Evolutionary conservation across 2,113 vertebrate species (phyloP).

Genomic region (Thunnus maccoyii): DNA sequence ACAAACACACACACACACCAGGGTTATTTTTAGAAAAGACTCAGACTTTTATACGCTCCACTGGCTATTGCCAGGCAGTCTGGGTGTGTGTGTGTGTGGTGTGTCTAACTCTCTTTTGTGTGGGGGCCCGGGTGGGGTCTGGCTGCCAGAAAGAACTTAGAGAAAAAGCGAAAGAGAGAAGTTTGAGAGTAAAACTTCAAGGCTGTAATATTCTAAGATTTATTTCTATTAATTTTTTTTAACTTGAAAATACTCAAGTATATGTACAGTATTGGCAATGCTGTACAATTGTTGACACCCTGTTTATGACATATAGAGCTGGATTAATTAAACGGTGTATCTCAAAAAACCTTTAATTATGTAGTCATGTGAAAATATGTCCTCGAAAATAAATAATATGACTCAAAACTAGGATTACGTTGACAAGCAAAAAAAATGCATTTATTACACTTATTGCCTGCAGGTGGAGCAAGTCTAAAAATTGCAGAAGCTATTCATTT

Average conservation of each 20-base stretch:
- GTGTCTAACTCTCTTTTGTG: slow-evolving; percentile 19
- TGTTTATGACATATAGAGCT: no score
- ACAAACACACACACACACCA: slow-evolving; percentile 26
- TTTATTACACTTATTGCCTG: no score
- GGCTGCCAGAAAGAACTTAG: slow-evolving; percentile 4
- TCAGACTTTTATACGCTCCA: slow-evolving; percentile 43
- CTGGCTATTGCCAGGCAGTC: slow-evolving; percentile 30
- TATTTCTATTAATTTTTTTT: not conserved
- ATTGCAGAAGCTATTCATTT: not conserved
- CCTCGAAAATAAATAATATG: not conserved
- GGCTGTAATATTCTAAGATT: not conserved
- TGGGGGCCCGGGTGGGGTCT: not conserved
- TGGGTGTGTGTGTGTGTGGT: slow-evolving; percentile 30
- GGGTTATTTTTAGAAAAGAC: slow-evolving; percentile 70
- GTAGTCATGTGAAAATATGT: not conserved
- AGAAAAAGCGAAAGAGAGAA: slow-evolving; percentile 21
- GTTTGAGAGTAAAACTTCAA: not conserved
- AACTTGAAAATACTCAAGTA: not conserved
- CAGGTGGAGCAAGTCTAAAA: not conserved
- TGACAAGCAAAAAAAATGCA: no score
- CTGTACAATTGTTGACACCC: no score
- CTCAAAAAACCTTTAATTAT: no score
- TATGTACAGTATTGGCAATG: no score
- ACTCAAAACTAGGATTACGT: not conserved
- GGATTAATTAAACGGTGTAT: no score